Evolutionary conservation across 37 sponge, comb jelly and placozoan genomes (phyloP).

Genomic region (Trichoplax adhaerens): DNA sequence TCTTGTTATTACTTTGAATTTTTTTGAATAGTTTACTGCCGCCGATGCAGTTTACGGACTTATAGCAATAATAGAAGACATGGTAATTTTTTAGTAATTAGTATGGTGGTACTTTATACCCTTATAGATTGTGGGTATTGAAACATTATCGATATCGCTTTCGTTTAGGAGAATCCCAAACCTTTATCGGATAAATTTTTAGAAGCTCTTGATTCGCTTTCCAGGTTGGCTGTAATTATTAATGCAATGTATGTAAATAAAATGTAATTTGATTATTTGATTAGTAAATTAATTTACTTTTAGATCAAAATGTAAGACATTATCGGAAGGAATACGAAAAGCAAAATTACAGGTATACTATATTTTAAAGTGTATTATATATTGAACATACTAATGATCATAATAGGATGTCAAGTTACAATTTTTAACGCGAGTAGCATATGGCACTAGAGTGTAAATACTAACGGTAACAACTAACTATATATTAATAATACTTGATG

Average conservation of each 20-base stretch:
- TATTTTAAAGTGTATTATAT: too few relatives aligned
- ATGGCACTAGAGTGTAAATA: too few relatives aligned
- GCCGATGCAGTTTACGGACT: background rate
- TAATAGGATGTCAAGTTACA: too few relatives aligned
- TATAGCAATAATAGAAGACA: background rate
- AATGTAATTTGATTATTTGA: too few relatives aligned
- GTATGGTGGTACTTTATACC: conserved; percentile 6
- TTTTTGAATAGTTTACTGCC: conserved; percentile 2
- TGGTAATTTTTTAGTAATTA: background rate
- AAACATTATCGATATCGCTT: conserved; percentile 34
- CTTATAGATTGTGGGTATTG: conserved; percentile 40
- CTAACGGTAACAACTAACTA: too few relatives aligned
- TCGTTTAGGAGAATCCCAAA: conserved; percentile 31
- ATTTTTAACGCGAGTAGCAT: too few relatives aligned
- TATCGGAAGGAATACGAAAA: too few relatives aligned
- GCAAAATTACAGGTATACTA: too few relatives aligned
- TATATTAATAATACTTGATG: background rate
- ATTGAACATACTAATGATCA: too few relatives aligned
- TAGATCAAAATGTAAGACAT: too few relatives aligned
- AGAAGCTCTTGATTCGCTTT: conserved; percentile 38
- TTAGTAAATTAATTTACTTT: too few relatives aligned
- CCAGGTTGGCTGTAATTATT: conserved; percentile 19
- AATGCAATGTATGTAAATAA: too few relatives aligned
- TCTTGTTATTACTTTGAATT: background rate
- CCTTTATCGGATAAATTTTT: conserved; percentile 28